Evolutionary conservation across 1,140 invertebrate genomes (phyloP).

Genomic region (Maconellicoccus hirsutus): DNA sequence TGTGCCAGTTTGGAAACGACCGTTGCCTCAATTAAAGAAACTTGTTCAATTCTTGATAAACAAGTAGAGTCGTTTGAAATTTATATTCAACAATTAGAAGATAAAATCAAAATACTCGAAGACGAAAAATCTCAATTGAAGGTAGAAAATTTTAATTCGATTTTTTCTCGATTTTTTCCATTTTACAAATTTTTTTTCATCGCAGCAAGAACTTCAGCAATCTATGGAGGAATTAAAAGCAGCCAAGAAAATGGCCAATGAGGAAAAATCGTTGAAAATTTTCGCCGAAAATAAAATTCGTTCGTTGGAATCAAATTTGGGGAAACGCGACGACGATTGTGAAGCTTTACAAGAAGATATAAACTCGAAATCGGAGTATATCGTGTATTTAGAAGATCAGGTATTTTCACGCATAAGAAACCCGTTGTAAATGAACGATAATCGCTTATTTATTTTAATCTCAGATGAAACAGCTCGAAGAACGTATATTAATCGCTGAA

Average conservation of each 20-base stretch:
- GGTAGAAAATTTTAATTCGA: too few relatives aligned
- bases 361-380: slow-evolving; percentile 18
- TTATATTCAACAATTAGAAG: slow-evolving; percentile 14
- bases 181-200: background rate
- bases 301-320: slow-evolving; percentile 17
- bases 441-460: background rate
- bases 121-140: background rate
- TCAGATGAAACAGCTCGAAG: background rate
- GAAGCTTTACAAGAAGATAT: slow-evolving; percentile 12
- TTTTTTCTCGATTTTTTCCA: too few relatives aligned
- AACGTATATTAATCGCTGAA: background rate
- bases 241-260: slow-evolving; percentile 23
- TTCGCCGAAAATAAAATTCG: slow-evolving; percentile 25
- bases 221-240: slow-evolving; percentile 16
- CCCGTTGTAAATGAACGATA: background rate
- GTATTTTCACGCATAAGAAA: background rate
- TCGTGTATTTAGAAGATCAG: slow-evolving; percentile 23
- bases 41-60: background rate
- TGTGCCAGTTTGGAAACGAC: slow-evolving; percentile 21
- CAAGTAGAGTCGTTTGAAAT: slow-evolving; percentile 4
- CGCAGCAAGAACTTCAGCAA: slow-evolving; percentile 25
- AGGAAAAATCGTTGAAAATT: slow-evolving; percentile 25
- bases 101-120: slow-evolving; percentile 18
- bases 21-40: slow-evolving; percentile 21
- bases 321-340: slow-evolving; percentile 23